Base-by-base conservation (phyloP, 1,140 invertebrate species). In the Drosophila repleta region DNA sequence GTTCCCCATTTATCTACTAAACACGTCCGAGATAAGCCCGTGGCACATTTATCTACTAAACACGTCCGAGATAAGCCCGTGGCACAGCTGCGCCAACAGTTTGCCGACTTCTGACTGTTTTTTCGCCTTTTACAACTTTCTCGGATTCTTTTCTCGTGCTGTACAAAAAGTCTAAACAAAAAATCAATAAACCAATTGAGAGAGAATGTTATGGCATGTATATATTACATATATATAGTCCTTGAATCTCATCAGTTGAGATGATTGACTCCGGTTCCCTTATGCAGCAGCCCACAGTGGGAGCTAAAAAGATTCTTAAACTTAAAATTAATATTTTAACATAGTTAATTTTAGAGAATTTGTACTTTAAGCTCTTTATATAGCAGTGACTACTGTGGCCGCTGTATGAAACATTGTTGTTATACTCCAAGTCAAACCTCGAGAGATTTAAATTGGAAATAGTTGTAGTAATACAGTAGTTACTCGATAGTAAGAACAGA, bases 11-110 rank as follows among this genome's bases (percentile, higher is more conserved):
- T 63, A 76, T 73, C 74, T 73, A 53, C n/a, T 26, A 45, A 45
- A 65, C 32, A 45, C 46, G 32, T 55, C 20, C 20, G 11, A 68
- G 82, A 87, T 85, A 84, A 80, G 52, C 49, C 11, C 2, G 10
- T 35, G 24, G 26, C 21, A 62, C 51, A 57, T n/a, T n/a, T n/a
- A n/a, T n/a, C n/a, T n/a, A n/a, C n/a, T 26, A 45, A 45, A 65
- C 32, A 45, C 46, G 32, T 55, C 20, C 20, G 11, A 68, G 82
- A 87, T 85, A 84, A 80, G 52, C 49, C 11, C 2, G 10, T 35
- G 24, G 26, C 21, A 62, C 51, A 57, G 20, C 53, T 43, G 35
- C 60, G 60, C 4, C 15, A 53, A 65, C 18, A n/a, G 18, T 60
- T 70, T 64, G 65, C 64, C 62, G 37, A 55, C 62, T 49, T 17